Percentiles rank a stretch among this genome's conserved stretches.
Evolutionary conservation across 2,797 vertebrate species (phyloP).

Genomic region (Sebastes taczanowskii): DNA sequence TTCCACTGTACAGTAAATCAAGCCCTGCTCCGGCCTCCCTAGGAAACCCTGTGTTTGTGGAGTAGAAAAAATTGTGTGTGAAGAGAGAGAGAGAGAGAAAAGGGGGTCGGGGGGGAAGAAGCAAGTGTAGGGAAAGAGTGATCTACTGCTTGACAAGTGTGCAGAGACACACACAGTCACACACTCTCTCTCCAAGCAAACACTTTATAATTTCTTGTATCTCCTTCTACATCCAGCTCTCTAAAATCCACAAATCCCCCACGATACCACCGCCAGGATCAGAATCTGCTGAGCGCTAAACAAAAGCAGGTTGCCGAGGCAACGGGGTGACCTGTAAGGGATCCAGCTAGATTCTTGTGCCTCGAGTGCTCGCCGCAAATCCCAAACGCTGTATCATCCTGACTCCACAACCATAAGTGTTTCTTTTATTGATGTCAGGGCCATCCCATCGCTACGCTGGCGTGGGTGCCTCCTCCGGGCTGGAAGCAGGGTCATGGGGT

Average conservation of each 20-base stretch:
- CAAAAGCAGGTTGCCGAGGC: constrained; percentile 65
- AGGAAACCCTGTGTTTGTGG: constrained; percentile 63
- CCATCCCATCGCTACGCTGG: constrained; percentile 32
- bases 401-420: constrained; percentile 59
- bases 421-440: constrained; percentile 61
- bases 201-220: constrained; percentile 69
- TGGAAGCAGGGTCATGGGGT: constrained; percentile 59
- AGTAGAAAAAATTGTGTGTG: constrained; percentile 40
- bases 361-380: constrained; percentile 62
- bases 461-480: constrained; percentile 8
- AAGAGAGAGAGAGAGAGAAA: constrained; percentile 5
- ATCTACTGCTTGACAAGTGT: constrained; percentile 62
- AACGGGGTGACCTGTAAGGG: constrained; percentile 54
- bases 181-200: constrained; percentile 50
- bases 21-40: constrained; percentile 35
- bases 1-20: constrained; percentile 72
- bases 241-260: constrained; percentile 70
- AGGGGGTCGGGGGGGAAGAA: not conserved
- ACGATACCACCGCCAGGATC: constrained; percentile 63
- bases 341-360: constrained; percentile 61
- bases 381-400: constrained; percentile 58
- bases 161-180: constrained; percentile 30
- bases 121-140: constrained; percentile 46
- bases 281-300: constrained; percentile 67
- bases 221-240: constrained; percentile 58